A percentile compares a stretch with the other conserved stretches of the same genome.
Evolutionary conservation across 2,888 invertebrate species (phyloP).

Genomic region (Andricus curvator): DNA sequence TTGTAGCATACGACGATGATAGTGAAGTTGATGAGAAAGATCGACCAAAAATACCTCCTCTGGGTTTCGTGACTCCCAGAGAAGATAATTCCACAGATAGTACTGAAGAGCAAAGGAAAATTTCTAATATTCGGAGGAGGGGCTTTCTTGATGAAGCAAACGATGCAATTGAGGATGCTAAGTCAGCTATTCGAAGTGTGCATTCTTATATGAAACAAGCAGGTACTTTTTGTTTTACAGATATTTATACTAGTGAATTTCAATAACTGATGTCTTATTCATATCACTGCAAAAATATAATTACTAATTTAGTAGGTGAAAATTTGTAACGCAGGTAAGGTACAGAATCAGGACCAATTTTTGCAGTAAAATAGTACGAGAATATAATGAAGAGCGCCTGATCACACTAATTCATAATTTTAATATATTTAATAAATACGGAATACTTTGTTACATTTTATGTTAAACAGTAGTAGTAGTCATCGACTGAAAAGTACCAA

Average conservation of each 20-base stretch:
- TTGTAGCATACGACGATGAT: background rate
- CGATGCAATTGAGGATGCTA: constrained; percentile 29
- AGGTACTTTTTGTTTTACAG: background rate
- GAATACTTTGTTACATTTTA: too few species aligned
- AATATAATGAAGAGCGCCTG: too few species aligned
- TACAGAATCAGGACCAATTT: too few species aligned
- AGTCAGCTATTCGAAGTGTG: constrained; percentile 14
- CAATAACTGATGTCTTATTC: too few species aligned
- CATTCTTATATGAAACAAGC: constrained; percentile 34
- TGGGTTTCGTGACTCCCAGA: background rate
- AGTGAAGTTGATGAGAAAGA: constrained; percentile 16
- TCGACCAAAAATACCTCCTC: background rate
- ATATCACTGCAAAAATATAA: too few species aligned
- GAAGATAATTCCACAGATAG: constrained; percentile 7
- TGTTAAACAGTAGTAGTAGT: too few species aligned
- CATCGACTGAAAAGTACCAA: too few species aligned
- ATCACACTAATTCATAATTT: too few species aligned
- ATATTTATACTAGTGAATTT: background rate
- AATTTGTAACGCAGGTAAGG: too few species aligned
- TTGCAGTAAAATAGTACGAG: too few species aligned
- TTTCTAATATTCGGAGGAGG: background rate
- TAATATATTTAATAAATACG: too few species aligned
- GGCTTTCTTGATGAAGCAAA: constrained; percentile 25
- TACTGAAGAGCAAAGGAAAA: background rate
- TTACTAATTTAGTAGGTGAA: too few species aligned